A percentile compares a stretch with the other conserved stretches of the same genome.
phyloP scores from a whole-genome alignment of 2,888 invertebrate species.

The Hydraecia micacea region DNA sequence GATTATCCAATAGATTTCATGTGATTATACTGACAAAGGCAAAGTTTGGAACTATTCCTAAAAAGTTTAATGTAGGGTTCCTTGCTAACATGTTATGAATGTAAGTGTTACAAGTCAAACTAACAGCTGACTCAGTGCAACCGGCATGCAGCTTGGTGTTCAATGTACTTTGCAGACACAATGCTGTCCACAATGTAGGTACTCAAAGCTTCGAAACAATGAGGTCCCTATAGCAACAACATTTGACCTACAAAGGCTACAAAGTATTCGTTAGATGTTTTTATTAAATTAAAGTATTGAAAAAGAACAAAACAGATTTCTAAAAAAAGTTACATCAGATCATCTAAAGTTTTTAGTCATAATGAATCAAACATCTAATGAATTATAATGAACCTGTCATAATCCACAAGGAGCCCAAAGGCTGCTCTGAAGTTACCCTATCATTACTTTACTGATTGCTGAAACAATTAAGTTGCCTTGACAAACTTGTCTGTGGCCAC shows the following conservation, averaged over 20 bases:
- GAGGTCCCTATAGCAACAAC: not conserved
- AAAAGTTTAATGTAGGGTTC: not conserved
- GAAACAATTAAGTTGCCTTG: not conserved
- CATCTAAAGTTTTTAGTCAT: not conserved
- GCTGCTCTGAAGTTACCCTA: not conserved
- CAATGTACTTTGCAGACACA: not conserved
- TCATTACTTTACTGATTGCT: not conserved
- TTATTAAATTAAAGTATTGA: not conserved
- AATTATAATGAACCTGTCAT: not conserved
- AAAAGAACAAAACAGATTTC: not conserved
- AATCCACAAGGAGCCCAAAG: not conserved
- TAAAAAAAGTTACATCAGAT: not conserved
- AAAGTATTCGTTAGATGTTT: not conserved
- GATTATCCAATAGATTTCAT: constrained; percentile 67
- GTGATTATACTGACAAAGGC: not conserved
- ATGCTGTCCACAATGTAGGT: not conserved
- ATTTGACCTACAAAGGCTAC: not conserved
- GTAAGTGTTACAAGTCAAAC: not conserved
- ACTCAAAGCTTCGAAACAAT: not conserved
- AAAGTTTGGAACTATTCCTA: not conserved
- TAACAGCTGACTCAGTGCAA: constrained; percentile 6
- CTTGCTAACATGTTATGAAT: no score
- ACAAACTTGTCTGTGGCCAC: not conserved
- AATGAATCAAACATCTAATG: not conserved
- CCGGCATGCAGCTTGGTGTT: not conserved